Conservation (phyloP, 1,140 invertebrate species). For the Steinernema feltiae region DNA sequence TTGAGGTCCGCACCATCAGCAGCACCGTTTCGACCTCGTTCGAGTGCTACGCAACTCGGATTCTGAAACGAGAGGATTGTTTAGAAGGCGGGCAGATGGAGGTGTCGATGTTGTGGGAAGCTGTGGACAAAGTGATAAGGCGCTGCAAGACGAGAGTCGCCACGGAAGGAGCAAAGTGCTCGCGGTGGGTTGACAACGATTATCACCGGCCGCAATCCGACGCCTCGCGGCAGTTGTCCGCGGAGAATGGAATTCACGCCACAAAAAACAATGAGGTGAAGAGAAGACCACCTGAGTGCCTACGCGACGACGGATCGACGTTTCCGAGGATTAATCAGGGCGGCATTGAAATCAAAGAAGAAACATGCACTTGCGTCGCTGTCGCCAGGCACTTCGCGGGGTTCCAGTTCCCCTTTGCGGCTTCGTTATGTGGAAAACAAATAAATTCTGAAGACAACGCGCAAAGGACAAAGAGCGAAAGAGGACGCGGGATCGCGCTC, state of each 20-base stretch:
- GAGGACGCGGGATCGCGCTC: too few relatives aligned
- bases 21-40: too few relatives aligned
- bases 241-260: background rate
- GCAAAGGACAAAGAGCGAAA: background rate
- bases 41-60: background rate
- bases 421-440: background rate
- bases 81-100: background rate
- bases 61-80: background rate
- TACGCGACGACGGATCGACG: background rate
- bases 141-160: background rate
- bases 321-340: background rate
- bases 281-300: background rate
- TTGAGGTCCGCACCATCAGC: background rate
- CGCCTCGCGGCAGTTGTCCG: background rate
- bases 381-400: background rate
- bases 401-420: background rate
- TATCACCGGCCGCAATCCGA: background rate
- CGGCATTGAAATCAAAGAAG: background rate
- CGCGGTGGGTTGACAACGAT: background rate
- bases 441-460: background rate
- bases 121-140: too few relatives aligned
- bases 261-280: background rate
- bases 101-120: background rate
- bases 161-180: background rate
- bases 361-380: background rate